Conservation (phyloP, 2,113 vertebrate species). For the Varanus komodoensis region DNA sequence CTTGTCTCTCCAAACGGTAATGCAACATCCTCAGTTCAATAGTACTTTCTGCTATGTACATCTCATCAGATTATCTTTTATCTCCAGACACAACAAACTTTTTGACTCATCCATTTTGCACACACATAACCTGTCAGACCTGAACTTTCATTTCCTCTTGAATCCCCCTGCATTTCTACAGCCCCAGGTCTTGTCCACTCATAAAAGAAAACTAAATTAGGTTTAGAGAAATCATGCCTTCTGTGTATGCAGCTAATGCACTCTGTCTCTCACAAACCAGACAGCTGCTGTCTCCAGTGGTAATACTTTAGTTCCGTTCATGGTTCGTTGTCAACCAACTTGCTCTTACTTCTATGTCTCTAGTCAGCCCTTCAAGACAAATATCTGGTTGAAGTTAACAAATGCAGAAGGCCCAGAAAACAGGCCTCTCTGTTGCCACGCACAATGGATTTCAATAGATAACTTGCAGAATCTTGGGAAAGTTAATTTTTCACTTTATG, state of each 20-base stretch:
- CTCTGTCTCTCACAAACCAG: constrained; percentile 31
- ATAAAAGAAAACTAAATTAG: constrained; percentile 35
- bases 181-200: constrained; percentile 13
- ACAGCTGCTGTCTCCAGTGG: constrained; percentile 27
- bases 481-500: background rate
- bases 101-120: background rate
- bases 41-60: background rate
- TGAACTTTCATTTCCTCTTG: constrained; percentile 12
- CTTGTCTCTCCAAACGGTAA: too few species aligned
- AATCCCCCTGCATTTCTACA: constrained; percentile 25
- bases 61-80: background rate
- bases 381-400: background rate
- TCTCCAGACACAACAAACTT: constrained; percentile 7
- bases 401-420: background rate
- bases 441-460: background rate
- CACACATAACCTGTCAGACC: constrained; percentile 10
- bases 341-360: background rate
- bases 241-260: constrained; percentile 19
- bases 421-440: background rate
- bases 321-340: constrained; percentile 21
- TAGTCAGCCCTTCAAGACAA: constrained; percentile 2
- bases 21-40: background rate
- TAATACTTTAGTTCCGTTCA: constrained; percentile 32
- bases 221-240: constrained; percentile 25
- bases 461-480: background rate